phyloP scores from a whole-genome alignment of 2,888 invertebrate species.

The Cosmia trapezina region DNA sequence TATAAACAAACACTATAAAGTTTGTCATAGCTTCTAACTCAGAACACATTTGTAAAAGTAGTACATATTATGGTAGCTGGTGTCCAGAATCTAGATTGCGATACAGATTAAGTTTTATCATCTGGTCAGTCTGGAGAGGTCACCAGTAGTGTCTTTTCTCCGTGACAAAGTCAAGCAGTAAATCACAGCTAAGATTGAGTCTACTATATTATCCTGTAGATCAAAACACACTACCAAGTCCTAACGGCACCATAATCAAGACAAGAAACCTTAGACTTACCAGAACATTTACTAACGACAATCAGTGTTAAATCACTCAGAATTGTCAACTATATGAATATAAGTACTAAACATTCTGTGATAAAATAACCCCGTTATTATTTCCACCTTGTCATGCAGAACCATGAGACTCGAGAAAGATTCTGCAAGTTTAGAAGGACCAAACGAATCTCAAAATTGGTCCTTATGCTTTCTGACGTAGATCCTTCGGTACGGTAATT shows the following conservation, averaged over 20 bases:
- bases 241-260: conserved; percentile 52
- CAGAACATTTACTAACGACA: conserved; percentile 50
- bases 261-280: conserved; percentile 49
- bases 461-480: conserved; percentile 35
- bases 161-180: conserved; percentile 40
- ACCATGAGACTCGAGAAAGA: conserved; percentile 54
- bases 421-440: conserved; percentile 38
- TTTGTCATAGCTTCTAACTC: neutral
- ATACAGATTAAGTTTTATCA: conserved; percentile 7
- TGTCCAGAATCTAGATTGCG: conserved; percentile 31
- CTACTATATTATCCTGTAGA: conserved; percentile 48
- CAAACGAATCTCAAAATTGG: conserved; percentile 25
- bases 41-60: conserved; percentile 4
- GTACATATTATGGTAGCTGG: neutral
- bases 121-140: conserved; percentile 23
- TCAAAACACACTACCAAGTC: conserved; percentile 44
- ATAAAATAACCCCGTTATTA: conserved; percentile 69
- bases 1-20: neutral
- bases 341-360: conserved; percentile 58
- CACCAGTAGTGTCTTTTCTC: conserved; percentile 36
- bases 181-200: conserved; percentile 44
- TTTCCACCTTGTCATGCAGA: conserved; percentile 66
- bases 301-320: conserved; percentile 60
- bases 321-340: conserved; percentile 61
- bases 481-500: conserved; percentile 37